These are phyloP conservation scores for Oncorhynchus keta DNA, from an alignment of 2,113 vertebrate species.

Conservation along the genomic window DNA sequence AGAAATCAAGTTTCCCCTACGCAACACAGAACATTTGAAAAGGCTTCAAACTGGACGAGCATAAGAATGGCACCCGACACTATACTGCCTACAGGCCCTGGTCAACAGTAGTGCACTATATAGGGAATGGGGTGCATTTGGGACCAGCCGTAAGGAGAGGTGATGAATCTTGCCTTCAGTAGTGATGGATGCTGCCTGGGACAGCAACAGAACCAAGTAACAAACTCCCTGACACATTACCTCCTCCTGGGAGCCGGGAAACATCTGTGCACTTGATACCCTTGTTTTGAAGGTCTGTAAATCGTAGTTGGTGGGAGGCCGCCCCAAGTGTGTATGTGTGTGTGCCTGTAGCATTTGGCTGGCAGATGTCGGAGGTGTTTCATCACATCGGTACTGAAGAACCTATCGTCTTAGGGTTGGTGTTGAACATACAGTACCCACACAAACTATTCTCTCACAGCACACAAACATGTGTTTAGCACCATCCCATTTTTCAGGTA, in stretches of 20 bases:
- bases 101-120: too few relatives aligned
- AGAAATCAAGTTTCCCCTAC: too few relatives aligned
- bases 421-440: background rate
- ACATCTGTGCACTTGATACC: conserved; percentile 12
- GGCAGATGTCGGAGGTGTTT: background rate
- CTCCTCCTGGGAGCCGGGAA: conserved; percentile 16
- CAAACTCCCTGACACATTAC: conserved; percentile 17
- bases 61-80: too few relatives aligned
- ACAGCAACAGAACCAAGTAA: conserved; percentile 16
- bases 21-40: too few relatives aligned
- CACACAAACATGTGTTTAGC: background rate
- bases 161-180: background rate
- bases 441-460: background rate
- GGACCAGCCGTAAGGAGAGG: background rate
- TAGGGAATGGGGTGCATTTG: too few relatives aligned
- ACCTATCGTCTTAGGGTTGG: background rate
- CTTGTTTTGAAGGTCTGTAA: conserved; percentile 12
- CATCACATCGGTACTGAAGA: background rate
- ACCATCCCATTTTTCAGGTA: background rate
- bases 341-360: background rate
- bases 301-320: conserved; percentile 12
- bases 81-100: too few relatives aligned
- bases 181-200: conserved; percentile 19
- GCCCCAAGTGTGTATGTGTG: background rate
- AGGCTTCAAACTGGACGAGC: too few relatives aligned